phyloP scores from a whole-genome alignment of 2,888 invertebrate species.

The Ophion costatus region DNA sequence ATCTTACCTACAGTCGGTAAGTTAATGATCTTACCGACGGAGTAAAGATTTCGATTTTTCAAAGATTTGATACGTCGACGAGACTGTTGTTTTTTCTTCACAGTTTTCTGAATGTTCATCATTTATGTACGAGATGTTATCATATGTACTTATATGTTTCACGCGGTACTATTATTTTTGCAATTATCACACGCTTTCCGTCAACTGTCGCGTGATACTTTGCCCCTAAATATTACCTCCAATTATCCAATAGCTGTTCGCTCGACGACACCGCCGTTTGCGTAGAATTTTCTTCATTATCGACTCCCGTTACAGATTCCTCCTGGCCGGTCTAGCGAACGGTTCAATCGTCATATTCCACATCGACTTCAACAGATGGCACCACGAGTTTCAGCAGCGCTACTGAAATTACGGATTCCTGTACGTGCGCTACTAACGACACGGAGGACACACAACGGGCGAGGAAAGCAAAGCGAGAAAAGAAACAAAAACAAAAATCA shows the following conservation, averaged over 20 bases:
- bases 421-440: constrained; percentile 67
- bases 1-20: too few relatives aligned
- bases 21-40: not conserved
- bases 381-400: constrained; percentile 97
- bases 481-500: constrained; percentile 1
- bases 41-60: not conserved
- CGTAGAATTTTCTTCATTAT: not conserved
- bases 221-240: too few relatives aligned
- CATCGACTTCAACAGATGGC: constrained; percentile 99
- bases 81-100: too few relatives aligned
- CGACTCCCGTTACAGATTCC: constrained; percentile 89
- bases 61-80: not conserved
- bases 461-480: not conserved
- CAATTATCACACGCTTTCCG: too few relatives aligned
- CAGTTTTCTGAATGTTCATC: too few relatives aligned
- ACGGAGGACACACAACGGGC: not conserved
- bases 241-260: too few relatives aligned
- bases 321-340: constrained; percentile 97
- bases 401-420: constrained; percentile 86
- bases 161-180: too few relatives aligned
- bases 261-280: too few relatives aligned
- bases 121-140: too few relatives aligned
- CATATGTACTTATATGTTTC: too few relatives aligned
- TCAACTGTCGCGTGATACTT: too few relatives aligned
- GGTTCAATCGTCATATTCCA: constrained; percentile 99